These are phyloP conservation scores for Melanotaenia trifasciata DNA, from an alignment of 2,797 vertebrate species.

Conservation along the genomic window DNA sequence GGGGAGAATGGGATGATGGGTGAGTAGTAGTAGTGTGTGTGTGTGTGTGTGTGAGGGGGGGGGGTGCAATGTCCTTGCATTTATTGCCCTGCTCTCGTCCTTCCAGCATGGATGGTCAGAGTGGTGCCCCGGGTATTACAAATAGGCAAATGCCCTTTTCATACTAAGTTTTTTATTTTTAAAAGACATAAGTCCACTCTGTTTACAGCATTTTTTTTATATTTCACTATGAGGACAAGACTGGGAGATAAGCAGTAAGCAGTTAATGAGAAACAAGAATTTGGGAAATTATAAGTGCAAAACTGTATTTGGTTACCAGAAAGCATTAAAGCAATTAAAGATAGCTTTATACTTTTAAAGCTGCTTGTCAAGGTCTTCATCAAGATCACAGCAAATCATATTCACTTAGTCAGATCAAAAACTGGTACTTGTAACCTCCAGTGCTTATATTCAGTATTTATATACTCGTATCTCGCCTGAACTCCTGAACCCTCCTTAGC, in stretches of 20 bases:
- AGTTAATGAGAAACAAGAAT: conserved; percentile 54
- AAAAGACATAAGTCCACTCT: conserved; percentile 21
- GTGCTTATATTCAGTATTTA: conserved; percentile 37
- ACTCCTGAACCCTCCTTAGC: conserved; percentile 54
- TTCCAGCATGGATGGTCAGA: conserved; percentile 73
- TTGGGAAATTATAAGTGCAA: conserved; percentile 52
- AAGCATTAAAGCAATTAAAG: conserved; percentile 56
- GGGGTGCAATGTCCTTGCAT: conserved; percentile 67
- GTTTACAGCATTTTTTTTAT: conserved; percentile 46
- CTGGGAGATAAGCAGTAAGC: conserved; percentile 49
- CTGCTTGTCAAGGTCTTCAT: conserved; percentile 40
- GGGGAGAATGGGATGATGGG: conserved; percentile 45
- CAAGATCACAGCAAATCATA: conserved; percentile 48
- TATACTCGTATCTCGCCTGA: conserved; percentile 29
- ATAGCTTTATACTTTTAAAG: conserved; percentile 26
- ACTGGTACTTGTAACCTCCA: background rate
- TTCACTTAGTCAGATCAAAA: conserved; percentile 49
- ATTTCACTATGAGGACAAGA: conserved; percentile 34
- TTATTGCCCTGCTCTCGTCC: conserved; percentile 72
- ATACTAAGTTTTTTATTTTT: conserved; percentile 5
- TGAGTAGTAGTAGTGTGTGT: no score
- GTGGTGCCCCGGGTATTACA: conserved; percentile 60
- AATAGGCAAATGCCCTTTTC: conserved; percentile 59
- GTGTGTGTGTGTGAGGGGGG: no score
- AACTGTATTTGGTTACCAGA: conserved; percentile 57